Base-by-base conservation (phyloP, 2,888 invertebrate species). In the Eilema depressum region DNA sequence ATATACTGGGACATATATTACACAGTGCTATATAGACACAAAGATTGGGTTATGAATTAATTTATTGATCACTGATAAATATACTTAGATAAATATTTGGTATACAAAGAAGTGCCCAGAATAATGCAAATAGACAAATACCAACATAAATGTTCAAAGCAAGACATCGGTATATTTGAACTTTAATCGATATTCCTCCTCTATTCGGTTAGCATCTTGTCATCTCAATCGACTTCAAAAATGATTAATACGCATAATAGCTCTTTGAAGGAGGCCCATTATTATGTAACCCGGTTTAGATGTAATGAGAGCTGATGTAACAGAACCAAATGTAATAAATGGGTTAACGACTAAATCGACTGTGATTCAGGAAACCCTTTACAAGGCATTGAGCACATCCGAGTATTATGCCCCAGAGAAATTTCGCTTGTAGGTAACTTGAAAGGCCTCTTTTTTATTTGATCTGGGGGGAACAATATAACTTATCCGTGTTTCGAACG, bases 271-370 rank as follows among this genome's bases (percentile, higher is more conserved):
- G 53, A 53, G 53, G 2, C n/a, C 53, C 53, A 20, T 53, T 53
- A 53, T 53, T 53, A 20, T 3, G 53, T n/a, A 53, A 53, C 10
- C n/a, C n/a, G 53, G n/a, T 53, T 53, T 53, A 53, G n/a, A 53
- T 8, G 53, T 53, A 53, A 53, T 53, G 53, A 53, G 53, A 53
- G n/a, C 53, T 53, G 53, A n/a, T 53, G n/a, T 53, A 53, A 53
- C 53, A 10, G n/a, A 53, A 53, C 53, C 53, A 53, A 53, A 61
- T 30, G 60, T 10, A n/a, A 57, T 25, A 28, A 65, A 69, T 28
- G 17, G 59, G 33, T 37, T 17, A 57, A 33, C 23, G 47, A 56
- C 53, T 53, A n/a, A 53, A 53, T 53, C n/a, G 53, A 53, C 53
- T n/a, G 53, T 53, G 53, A n/a, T 53, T 53, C n/a, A 53, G 53